These are phyloP conservation scores for Rotaria sp. DNA, from an alignment of 2,888 invertebrate genomes.

Conservation along the genomic window DNA sequence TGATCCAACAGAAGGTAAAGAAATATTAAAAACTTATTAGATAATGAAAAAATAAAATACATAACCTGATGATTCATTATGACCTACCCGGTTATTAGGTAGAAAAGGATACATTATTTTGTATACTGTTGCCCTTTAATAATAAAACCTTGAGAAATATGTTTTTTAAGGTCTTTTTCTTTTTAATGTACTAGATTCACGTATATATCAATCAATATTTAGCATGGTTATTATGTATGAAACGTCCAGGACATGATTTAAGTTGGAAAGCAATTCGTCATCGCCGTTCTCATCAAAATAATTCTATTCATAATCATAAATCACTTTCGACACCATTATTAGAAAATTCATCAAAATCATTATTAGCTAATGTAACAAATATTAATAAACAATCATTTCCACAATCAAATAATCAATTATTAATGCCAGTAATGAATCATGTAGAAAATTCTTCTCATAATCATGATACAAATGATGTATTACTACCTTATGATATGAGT, in stretches of 20 bases:
- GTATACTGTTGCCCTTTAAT: too few species aligned
- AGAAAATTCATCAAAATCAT: not conserved
- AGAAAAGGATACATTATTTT: too few species aligned
- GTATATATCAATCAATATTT: slow-evolving; percentile 34
- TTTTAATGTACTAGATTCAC: slow-evolving; percentile 17
- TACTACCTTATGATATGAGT: slow-evolving; percentile 5
- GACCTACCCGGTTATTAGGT: too few species aligned
- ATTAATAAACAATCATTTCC: not conserved
- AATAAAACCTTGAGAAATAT: too few species aligned
- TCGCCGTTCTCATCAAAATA: not conserved
- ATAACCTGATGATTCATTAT: too few species aligned
- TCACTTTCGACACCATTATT: not conserved
- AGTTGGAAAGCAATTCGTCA: not conserved
- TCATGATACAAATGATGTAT: not conserved
- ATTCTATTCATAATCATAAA: not conserved
- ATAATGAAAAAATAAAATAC: too few species aligned
- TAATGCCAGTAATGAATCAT: too few species aligned
- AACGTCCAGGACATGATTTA: slow-evolving; percentile 33
- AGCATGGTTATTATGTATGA: slow-evolving; percentile 38
- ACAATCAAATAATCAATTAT: not conserved
- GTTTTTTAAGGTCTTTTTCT: too few species aligned
- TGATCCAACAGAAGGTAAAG: too few species aligned
- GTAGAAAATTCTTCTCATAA: too few species aligned
- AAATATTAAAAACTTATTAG: too few species aligned
- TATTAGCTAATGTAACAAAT: not conserved